Evolutionary conservation across 2,113 vertebrate species (phyloP).

Genomic region (Xiphophorus couchianus): DNA sequence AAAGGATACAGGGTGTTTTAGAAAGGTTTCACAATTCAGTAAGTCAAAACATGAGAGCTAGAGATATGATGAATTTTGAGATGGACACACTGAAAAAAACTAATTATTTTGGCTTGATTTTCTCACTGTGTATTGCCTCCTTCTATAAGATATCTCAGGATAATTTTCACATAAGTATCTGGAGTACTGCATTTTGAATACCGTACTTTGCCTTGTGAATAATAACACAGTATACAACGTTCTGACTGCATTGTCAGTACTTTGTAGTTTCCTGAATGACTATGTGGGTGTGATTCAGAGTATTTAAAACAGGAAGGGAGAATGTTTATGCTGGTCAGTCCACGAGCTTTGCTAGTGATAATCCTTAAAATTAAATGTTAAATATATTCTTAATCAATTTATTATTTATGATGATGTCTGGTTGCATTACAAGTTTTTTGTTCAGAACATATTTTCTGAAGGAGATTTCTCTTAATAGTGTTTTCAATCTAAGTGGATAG

Average conservation of each 20-base stretch:
- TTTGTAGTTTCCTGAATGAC: conserved; percentile 20
- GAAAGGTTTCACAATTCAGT: neutral
- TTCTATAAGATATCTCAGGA: conserved; percentile 30
- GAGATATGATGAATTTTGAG: neutral
- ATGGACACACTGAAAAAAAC: neutral
- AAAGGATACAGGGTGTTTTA: neutral
- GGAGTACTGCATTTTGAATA: neutral
- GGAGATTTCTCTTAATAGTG: neutral
- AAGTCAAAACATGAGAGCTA: neutral
- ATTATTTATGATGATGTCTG: too few relatives aligned
- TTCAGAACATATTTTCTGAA: too few relatives aligned
- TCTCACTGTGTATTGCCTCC: conserved; percentile 51
- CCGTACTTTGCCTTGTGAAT: neutral
- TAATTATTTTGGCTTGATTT: conserved; percentile 31
- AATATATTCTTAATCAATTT: too few relatives aligned
- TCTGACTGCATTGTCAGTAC: conserved; percentile 5
- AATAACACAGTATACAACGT: neutral
- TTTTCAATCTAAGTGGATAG: neutral
- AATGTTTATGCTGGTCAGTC: neutral
- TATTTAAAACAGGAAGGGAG: conserved; percentile 13
- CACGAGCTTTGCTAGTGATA: neutral
- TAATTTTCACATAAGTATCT: conserved; percentile 13
- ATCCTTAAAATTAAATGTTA: too few relatives aligned
- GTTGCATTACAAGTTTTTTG: too few relatives aligned
- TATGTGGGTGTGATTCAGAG: conserved; percentile 8